Conservation (phyloP, 2,113 vertebrate genomes). For the Pelvicachromis taeniatus region DNA sequence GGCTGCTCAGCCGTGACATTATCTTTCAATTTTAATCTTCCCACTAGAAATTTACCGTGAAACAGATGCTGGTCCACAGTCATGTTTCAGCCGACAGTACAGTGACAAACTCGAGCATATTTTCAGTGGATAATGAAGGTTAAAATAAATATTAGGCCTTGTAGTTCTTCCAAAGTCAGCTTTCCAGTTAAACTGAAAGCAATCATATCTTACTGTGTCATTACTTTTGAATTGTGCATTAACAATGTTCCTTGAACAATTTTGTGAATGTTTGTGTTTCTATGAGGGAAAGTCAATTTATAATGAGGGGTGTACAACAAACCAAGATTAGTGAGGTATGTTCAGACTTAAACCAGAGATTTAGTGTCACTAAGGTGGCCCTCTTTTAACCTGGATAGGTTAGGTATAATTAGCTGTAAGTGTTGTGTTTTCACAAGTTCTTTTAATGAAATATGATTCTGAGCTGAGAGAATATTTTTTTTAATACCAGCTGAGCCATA, state of each 20-base stretch:
- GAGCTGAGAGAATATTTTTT: neutral
- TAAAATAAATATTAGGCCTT: neutral
- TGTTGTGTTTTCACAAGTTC: neutral
- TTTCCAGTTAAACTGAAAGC: neutral
- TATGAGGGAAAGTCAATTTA: neutral
- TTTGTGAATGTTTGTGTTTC: neutral
- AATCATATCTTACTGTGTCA: fast-evolving
- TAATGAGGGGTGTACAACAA: neutral
- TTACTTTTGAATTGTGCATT: neutral
- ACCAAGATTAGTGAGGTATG: neutral
- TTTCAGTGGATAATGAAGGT: neutral
- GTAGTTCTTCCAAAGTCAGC: neutral
- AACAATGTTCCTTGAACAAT: neutral
- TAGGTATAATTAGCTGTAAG: neutral
- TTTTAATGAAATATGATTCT: neutral
- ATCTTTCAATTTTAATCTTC: neutral
- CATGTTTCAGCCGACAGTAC: neutral
- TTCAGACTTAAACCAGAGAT: fast-evolving
- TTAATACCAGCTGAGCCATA: neutral
- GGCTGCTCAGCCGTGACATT: no score
- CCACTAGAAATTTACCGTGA: neutral
- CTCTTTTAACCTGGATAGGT: fast-evolving
- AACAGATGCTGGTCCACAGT: neutral
- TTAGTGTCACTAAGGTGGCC: neutral
- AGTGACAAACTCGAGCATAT: neutral